Conservation (phyloP, 2,888 invertebrate genomes). For the Acanthoscelides obtectus region DNA sequence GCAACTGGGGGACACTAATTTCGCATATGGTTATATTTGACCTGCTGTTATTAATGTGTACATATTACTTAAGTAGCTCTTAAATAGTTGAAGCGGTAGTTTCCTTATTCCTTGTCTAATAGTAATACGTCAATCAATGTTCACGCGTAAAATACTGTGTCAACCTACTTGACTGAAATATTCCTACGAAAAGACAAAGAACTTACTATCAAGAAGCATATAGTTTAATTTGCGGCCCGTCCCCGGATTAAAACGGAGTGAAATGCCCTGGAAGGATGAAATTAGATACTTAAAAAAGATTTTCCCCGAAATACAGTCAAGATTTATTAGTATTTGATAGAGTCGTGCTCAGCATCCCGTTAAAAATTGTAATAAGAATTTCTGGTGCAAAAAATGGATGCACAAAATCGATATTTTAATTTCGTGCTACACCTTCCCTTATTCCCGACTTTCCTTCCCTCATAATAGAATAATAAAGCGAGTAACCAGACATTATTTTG, state of each 20-base stretch:
- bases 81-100: too few species aligned
- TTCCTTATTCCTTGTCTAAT: too few species aligned
- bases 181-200: neutral
- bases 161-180: too few species aligned
- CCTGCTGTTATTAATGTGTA: too few species aligned
- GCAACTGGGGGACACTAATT: too few species aligned
- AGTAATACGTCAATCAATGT: too few species aligned
- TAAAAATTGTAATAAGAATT: conserved; percentile 5
- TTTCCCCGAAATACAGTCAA: conserved; percentile 20
- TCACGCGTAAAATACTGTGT: too few species aligned
- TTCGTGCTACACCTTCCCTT: neutral
- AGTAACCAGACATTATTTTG: too few species aligned
- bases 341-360: conserved; percentile 5
- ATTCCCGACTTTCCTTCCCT: neutral
- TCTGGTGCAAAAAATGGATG: neutral
- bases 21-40: too few species aligned
- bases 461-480: neutral
- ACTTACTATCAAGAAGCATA: neutral
- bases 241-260: conserved; percentile 23
- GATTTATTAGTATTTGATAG: conserved; percentile 21
- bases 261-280: conserved; percentile 34
- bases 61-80: too few species aligned
- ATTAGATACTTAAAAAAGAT: conserved; percentile 35
- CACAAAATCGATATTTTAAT: neutral
- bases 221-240: neutral